Percentiles rank a stretch among this genome's conserved stretches.
Evolutionary conservation across 2,888 invertebrate genomes (phyloP).

Genomic region (Muschampia plurimacula): DNA sequence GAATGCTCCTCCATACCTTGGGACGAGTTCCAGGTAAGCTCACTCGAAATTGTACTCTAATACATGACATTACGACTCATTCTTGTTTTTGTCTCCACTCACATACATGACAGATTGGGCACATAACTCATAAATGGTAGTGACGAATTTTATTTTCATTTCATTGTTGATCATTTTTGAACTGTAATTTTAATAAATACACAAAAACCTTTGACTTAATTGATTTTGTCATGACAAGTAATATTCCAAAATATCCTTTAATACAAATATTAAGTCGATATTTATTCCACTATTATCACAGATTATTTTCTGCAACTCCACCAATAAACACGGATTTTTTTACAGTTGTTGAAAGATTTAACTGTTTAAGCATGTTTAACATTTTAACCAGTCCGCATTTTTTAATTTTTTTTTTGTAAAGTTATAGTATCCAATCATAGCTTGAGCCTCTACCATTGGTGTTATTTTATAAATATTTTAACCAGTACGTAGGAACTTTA

Average conservation of each 20-base stretch:
- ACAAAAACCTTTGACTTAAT: background rate
- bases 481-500: background rate
- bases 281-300: slow-evolving; percentile 12
- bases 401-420: slow-evolving; percentile 44
- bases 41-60: slow-evolving; percentile 7
- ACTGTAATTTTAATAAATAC: background rate
- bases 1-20: slow-evolving; percentile 96
- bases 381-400: slow-evolving; percentile 40
- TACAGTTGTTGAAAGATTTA: slow-evolving; percentile 26
- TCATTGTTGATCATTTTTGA: background rate
- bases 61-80: slow-evolving; percentile 9
- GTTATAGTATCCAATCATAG: slow-evolving; percentile 33
- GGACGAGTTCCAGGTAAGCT: slow-evolving; percentile 96
- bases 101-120: slow-evolving; percentile 11
- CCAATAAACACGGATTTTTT: slow-evolving; percentile 16
- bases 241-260: background rate
- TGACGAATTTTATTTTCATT: background rate
- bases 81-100: slow-evolving; percentile 13
- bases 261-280: background rate
- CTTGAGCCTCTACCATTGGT: slow-evolving; percentile 34
- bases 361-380: slow-evolving; percentile 41
- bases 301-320: slow-evolving; percentile 23
- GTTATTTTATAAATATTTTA: background rate
- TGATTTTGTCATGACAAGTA: background rate
- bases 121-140: background rate